phyloP scores from a whole-genome alignment of 2,888 invertebrate genomes.

The Lepidocyrtoides sp. region DNA sequence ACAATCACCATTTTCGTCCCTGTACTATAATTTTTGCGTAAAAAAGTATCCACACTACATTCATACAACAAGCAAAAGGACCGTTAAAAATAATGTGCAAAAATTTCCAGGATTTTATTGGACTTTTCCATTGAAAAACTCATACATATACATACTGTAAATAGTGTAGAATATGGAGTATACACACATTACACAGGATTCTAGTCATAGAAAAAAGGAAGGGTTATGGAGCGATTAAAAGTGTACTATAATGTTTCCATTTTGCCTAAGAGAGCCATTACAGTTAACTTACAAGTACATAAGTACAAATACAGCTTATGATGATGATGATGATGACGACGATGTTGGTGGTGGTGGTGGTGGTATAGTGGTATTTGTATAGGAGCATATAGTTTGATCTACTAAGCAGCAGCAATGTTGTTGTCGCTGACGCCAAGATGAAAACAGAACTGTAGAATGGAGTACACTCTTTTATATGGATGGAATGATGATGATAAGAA shows the following conservation, averaged over 20 bases:
- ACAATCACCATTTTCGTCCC: constrained; percentile 32
- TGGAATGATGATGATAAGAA: constrained; percentile 67
- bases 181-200: background rate
- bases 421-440: constrained; percentile 2
- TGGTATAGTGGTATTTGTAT: background rate
- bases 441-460: background rate
- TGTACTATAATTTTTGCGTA: background rate
- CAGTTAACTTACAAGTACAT: constrained; percentile 76
- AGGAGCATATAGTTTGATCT: background rate
- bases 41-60: constrained; percentile 17
- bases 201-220: constrained; percentile 34
- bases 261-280: constrained; percentile 80
- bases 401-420: background rate
- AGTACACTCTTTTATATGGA: constrained; percentile 30
- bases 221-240: constrained; percentile 80
- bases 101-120: constrained; percentile 78
- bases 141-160: background rate
- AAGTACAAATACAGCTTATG: constrained; percentile 73
- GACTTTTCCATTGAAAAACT: constrained; percentile 66
- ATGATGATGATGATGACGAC: constrained; percentile 20
- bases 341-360: constrained; percentile 27
- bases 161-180: background rate
- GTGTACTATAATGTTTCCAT: constrained; percentile 77
- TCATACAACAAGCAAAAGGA: constrained; percentile 26
- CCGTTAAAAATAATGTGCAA: constrained; percentile 78